Evolutionary conservation across 2,113 vertebrate species (phyloP).

Genomic region (Cervus canadensis): DNA sequence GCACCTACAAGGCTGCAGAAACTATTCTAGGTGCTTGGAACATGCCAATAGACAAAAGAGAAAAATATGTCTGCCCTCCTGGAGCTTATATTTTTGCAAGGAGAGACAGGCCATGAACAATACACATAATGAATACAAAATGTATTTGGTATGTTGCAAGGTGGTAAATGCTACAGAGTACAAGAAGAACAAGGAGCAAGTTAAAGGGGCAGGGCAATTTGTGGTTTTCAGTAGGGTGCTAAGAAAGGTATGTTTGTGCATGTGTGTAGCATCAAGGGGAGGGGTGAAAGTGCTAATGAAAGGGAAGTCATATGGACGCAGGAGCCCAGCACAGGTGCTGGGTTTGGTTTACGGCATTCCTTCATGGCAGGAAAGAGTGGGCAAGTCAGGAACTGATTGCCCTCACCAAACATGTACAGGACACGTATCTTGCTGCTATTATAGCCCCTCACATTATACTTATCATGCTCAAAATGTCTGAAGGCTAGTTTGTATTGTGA

Average conservation of each 20-base stretch:
- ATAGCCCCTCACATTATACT: neutral
- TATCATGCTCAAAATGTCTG: neutral
- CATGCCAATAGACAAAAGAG: neutral
- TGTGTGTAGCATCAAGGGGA: neutral
- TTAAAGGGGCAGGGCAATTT: fast-evolving
- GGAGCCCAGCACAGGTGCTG: neutral
- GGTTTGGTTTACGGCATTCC: neutral
- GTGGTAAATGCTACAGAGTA: neutral
- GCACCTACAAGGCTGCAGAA: neutral
- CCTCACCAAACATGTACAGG: neutral
- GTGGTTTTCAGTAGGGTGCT: neutral
- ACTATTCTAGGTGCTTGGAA: neutral
- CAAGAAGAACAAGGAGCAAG: neutral
- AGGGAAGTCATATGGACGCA: neutral
- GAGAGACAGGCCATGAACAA: neutral
- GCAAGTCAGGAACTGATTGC: neutral
- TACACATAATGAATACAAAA: neutral
- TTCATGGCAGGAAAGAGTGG: neutral
- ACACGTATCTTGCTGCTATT: neutral
- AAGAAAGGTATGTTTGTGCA: neutral
- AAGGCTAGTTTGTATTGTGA: neutral
- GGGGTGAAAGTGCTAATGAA: neutral
- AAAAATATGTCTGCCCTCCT: neutral
- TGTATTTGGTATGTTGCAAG: neutral
- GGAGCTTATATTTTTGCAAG: neutral